Conservation (phyloP, 2,797 vertebrate genomes). For the Hozukius guyotensis region DNA sequence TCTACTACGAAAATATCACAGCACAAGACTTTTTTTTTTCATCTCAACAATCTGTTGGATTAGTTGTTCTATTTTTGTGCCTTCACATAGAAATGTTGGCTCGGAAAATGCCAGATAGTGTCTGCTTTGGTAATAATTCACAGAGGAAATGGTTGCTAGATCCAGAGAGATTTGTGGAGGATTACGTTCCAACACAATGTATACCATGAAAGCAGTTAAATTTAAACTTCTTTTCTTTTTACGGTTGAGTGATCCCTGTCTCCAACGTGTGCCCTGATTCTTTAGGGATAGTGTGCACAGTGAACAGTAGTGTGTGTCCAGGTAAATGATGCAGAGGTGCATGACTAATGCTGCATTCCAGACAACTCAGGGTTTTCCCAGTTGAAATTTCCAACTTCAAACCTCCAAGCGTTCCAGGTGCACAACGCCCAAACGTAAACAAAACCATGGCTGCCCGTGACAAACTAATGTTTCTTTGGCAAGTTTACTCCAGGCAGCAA, state of each 20-base stretch:
- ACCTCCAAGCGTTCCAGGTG: not conserved
- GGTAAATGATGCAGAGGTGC: not conserved
- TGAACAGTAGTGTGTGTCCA: not conserved
- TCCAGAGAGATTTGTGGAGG: not conserved
- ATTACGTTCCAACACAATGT: not conserved
- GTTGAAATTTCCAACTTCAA: not conserved
- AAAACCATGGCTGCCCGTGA: rapidly evolving
- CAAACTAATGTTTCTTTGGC: not conserved
- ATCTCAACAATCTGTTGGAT: not conserved
- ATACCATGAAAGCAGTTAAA: not conserved
- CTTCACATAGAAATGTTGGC: not conserved
- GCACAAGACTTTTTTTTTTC: not conserved
- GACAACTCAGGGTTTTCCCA: not conserved
- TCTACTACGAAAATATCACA: not conserved
- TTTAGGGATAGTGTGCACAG: not conserved
- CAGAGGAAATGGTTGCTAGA: conserved; percentile 10
- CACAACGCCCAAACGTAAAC: not conserved
- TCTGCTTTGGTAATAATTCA: conserved; percentile 14
- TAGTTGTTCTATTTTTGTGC: conserved; percentile 5
- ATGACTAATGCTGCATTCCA: not conserved
- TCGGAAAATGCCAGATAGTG: conserved; percentile 2
- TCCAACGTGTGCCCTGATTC: not conserved
- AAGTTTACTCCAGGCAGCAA: not conserved
- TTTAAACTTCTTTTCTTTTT: not conserved
- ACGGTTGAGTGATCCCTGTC: not conserved